Evolutionary conservation across 1,140 invertebrate genomes (phyloP).

Genomic region (Chironomus tepperi): DNA sequence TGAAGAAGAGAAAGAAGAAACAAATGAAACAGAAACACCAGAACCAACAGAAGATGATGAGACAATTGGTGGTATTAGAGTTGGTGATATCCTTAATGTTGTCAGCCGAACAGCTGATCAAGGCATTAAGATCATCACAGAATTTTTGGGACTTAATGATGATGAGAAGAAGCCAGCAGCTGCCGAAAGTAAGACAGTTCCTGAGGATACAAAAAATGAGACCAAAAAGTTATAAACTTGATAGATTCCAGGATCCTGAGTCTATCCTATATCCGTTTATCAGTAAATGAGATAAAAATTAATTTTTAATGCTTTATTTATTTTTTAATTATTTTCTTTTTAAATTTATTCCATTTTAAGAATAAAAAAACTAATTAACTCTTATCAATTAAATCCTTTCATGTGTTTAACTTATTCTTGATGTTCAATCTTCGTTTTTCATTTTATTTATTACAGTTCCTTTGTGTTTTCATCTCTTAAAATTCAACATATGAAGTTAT

Average conservation of each 20-base stretch:
- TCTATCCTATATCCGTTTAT: background rate
- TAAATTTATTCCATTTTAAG: background rate
- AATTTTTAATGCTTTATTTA: background rate
- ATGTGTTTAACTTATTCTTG: too few species aligned
- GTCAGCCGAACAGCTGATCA: slow-evolving; percentile 15
- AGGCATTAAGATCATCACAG: background rate
- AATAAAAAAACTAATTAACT: background rate
- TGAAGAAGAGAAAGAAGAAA: background rate
- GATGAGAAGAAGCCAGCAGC: background rate
- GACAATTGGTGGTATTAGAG: slow-evolving; percentile 16
- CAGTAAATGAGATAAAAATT: background rate
- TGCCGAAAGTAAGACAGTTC: background rate
- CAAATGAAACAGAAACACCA: background rate
- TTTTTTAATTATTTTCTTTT: background rate
- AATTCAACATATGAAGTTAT: too few species aligned
- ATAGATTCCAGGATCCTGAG: background rate
- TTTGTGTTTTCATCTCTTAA: too few species aligned
- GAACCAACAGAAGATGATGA: background rate
- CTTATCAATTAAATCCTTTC: background rate
- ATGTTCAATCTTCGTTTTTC: too few species aligned
- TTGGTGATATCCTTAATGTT: background rate
- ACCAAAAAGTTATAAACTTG: background rate
- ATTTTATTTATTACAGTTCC: too few species aligned
- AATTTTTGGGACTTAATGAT: background rate
- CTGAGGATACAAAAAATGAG: background rate